A percentile compares a stretch with the other conserved stretches of the same genome.
phyloP scores from a whole-genome alignment of 1,140 invertebrate genomes.

The Vanessa atalanta region DNA sequence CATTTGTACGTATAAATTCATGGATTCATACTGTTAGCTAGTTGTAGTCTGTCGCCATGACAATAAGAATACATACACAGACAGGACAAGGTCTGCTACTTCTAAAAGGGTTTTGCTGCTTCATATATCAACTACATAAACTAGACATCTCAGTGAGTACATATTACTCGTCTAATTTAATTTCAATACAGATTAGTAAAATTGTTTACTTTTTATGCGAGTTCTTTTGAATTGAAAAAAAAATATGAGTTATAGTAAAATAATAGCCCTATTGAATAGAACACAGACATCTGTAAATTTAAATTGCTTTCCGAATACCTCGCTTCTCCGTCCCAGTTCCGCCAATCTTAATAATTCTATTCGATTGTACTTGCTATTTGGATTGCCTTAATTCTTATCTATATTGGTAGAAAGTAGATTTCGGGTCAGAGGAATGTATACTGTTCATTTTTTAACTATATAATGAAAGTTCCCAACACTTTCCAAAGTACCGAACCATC shows the following conservation, averaged over 20 bases:
- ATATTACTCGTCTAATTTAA: neutral
- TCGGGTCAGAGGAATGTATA: slow-evolving; percentile 39
- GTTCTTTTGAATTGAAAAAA: neutral
- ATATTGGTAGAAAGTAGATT: slow-evolving; percentile 48
- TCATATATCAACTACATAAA: too few relatives aligned
- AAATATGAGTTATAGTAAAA: slow-evolving; percentile 6
- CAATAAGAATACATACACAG: too few relatives aligned
- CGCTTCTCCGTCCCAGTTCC: slow-evolving; percentile 53
- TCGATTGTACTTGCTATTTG: slow-evolving; percentile 53
- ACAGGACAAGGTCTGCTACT: too few relatives aligned
- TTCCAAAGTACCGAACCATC: slow-evolving; percentile 12
- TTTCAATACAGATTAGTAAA: neutral
- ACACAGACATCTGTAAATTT: slow-evolving; percentile 40
- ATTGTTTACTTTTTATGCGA: too few relatives aligned
- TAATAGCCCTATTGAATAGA: slow-evolving; percentile 33
- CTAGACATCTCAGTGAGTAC: neutral
- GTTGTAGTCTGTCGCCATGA: too few relatives aligned
- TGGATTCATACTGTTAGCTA: too few relatives aligned
- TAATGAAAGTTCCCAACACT: slow-evolving; percentile 29
- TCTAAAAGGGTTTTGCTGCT: too few relatives aligned
- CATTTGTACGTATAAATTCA: too few relatives aligned
- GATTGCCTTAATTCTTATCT: slow-evolving; percentile 64
- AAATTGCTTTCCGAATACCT: slow-evolving; percentile 41
- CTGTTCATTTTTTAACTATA: slow-evolving; percentile 33
- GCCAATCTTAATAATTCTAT: slow-evolving; percentile 59